Percentiles rank a stretch among this genome's conserved stretches.
These are phyloP conservation scores for Gasterosteus nipponicus DNA, from an alignment of 2,113 vertebrate genomes.

Conservation along the genomic window DNA sequence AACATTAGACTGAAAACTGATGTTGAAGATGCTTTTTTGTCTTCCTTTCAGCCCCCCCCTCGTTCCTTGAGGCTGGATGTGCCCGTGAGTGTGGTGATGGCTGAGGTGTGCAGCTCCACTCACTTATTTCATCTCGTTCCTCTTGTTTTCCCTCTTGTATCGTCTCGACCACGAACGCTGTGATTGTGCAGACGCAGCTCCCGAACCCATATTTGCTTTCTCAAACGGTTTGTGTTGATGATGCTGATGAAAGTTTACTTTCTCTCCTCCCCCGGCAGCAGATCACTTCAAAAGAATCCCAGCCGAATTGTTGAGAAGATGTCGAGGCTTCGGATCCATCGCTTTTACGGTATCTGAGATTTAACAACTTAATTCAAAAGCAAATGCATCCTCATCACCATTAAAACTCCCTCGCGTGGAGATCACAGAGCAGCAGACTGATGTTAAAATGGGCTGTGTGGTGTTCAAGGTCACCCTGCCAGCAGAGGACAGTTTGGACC, in stretches of 20 bases:
- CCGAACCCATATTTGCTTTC: slow-evolving; percentile 70
- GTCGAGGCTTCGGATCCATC: slow-evolving; percentile 43
- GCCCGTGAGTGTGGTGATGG: slow-evolving; percentile 71
- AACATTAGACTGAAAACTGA: slow-evolving; percentile 84
- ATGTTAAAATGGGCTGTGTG: not conserved
- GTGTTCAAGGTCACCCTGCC: slow-evolving; percentile 19
- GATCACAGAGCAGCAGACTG: slow-evolving; percentile 15
- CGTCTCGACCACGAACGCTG: slow-evolving; percentile 69
- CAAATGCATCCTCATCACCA: not conserved
- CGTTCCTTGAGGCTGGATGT: slow-evolving; percentile 63
- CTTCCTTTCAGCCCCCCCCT: slow-evolving; percentile 72
- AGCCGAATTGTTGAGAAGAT: slow-evolving; percentile 32
- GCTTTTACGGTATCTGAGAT: slow-evolving; percentile 19
- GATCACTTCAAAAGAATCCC: slow-evolving; percentile 33
- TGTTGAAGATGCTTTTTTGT: slow-evolving; percentile 80
- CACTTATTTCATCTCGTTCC: slow-evolving; percentile 66
- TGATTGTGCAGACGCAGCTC: slow-evolving; percentile 77
- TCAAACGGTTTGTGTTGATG: slow-evolving; percentile 61
- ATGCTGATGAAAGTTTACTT: slow-evolving; percentile 69
- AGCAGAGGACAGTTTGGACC: slow-evolving; percentile 44
- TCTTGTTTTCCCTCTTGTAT: slow-evolving; percentile 73
- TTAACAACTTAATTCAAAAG: not conserved
- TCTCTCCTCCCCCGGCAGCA: slow-evolving; percentile 22
- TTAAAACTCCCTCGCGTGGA: not conserved
- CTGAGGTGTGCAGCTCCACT: slow-evolving; percentile 63